Conservation (phyloP, 1,140 invertebrate genomes). For the Meloidogyne chitwoodi region DNA sequence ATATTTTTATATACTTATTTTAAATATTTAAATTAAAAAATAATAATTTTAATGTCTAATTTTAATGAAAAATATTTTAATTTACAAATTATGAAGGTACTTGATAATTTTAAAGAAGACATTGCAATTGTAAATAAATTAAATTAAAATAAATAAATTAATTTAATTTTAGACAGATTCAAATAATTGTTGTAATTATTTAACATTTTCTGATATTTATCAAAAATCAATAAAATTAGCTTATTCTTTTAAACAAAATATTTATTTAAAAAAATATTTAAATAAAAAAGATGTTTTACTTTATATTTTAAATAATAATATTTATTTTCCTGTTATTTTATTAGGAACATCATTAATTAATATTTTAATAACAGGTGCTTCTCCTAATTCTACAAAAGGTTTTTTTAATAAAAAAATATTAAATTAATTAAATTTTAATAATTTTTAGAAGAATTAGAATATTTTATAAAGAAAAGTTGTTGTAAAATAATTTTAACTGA, state of each 20-base stretch:
- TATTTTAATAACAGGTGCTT: not conserved
- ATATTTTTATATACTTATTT: not conserved
- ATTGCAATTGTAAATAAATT: not conserved
- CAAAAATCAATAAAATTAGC: not conserved
- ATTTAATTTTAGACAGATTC: not conserved
- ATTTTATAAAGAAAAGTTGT: not conserved
- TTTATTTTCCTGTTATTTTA: not conserved
- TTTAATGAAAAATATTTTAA: not conserved
- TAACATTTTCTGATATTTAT: constrained; percentile 2
- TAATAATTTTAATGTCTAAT: too few relatives aligned
- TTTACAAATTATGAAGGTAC: not conserved
- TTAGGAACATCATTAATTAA: not conserved
- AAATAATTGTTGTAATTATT: not conserved
- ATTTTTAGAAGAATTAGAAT: not conserved
- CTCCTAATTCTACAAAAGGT: not conserved
- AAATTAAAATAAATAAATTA: not conserved
- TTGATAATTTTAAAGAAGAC: not conserved
- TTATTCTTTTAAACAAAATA: not conserved
- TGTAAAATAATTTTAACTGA: not conserved
- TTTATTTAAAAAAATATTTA: not conserved
- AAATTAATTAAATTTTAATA: not conserved
- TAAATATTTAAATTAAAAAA: not conserved
- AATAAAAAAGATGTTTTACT: not conserved
- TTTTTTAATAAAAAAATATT: too few relatives aligned
- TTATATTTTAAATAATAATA: not conserved